phyloP scores from a whole-genome alignment of 2,888 invertebrate species.

The Tupiocoris notatus region DNA sequence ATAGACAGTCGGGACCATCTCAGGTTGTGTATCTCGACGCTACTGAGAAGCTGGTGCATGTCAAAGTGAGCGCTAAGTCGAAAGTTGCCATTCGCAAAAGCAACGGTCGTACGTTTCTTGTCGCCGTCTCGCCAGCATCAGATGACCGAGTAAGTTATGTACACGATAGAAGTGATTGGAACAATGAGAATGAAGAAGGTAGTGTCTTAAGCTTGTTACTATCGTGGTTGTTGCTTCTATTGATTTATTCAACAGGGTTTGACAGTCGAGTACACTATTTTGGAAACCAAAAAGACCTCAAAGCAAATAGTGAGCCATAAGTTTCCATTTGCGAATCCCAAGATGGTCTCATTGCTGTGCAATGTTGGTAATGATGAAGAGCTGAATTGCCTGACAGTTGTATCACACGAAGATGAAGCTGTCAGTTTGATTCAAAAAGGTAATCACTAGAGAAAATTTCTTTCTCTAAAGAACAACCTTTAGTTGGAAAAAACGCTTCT shows the following conservation, averaged over 20 bases:
- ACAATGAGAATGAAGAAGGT: no score
- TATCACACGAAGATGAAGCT: constrained; percentile 40
- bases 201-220: no score
- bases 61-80: background rate
- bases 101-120: constrained; percentile 1
- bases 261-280: constrained; percentile 1
- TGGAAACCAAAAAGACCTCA: constrained; percentile 22
- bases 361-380: background rate
- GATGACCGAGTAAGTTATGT: background rate
- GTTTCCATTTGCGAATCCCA: constrained; percentile 6
- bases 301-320: background rate
- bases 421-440: constrained; percentile 12
- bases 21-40: constrained; percentile 8
- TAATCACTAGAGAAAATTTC: background rate
- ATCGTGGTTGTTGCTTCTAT: no score
- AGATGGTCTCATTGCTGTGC: constrained; percentile 2
- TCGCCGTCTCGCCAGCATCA: background rate
- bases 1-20: background rate
- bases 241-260: constrained; percentile 6
- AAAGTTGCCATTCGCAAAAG: constrained; percentile 1
- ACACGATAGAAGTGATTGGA: no score
- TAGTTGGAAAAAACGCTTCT: no score
- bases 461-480: background rate
- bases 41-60: background rate
- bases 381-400: constrained; percentile 34